Evolutionary conservation across 2,797 vertebrate species (phyloP).

Genomic region (Adrianichthys oophorus): DNA sequence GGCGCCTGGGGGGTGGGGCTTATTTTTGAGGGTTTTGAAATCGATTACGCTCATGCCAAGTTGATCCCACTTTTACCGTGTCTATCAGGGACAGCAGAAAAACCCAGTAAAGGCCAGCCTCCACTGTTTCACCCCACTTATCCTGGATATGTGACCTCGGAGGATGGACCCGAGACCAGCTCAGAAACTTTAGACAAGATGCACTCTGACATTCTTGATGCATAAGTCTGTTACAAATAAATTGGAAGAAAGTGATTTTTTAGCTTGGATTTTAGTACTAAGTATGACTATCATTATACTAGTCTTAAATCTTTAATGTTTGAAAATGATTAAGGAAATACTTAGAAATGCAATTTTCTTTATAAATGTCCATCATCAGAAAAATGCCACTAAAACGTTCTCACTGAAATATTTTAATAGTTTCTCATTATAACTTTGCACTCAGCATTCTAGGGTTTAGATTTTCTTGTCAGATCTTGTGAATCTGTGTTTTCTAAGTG

Average conservation of each 20-base stretch:
- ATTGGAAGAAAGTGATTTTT: neutral
- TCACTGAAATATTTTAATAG: too few relatives aligned
- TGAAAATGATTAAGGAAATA: too few relatives aligned
- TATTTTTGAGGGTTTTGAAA: slow-evolving; percentile 81
- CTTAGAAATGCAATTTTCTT: too few relatives aligned
- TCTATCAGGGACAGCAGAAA: neutral
- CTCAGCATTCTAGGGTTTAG: too few relatives aligned
- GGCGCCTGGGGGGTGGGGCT: slow-evolving; percentile 68
- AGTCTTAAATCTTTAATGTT: too few relatives aligned
- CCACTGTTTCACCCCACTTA: slow-evolving; percentile 60
- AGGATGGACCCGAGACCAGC: slow-evolving; percentile 68
- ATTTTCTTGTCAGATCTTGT: too few relatives aligned
- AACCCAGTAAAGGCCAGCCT: neutral
- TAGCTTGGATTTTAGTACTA: too few relatives aligned
- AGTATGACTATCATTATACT: too few relatives aligned
- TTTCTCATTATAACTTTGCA: too few relatives aligned
- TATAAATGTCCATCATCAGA: too few relatives aligned
- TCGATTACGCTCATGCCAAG: slow-evolving; percentile 81
- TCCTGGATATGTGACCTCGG: slow-evolving; percentile 77
- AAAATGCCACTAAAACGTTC: too few relatives aligned
- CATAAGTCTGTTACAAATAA: neutral
- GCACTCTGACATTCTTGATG: slow-evolving; percentile 45
- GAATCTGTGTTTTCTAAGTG: too few relatives aligned
- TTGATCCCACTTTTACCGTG: slow-evolving; percentile 66
- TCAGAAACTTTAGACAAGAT: slow-evolving; percentile 55